A percentile compares a stretch with the other conserved stretches of the same genome.
Evolutionary conservation across 2,113 vertebrate genomes (phyloP).

Genomic region (Petrocephalus zakoni): DNA sequence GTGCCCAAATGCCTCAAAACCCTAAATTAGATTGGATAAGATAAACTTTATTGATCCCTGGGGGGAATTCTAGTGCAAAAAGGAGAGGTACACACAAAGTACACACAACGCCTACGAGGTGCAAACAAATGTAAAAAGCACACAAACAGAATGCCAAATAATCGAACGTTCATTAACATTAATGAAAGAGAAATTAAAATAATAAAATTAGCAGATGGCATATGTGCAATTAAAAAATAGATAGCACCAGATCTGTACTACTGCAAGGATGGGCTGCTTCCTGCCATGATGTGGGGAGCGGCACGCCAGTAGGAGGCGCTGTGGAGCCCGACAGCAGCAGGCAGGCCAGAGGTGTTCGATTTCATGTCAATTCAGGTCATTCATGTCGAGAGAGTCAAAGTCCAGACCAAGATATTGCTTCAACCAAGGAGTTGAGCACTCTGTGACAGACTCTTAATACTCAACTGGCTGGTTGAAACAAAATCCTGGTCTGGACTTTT

Average conservation of each 20-base stretch:
- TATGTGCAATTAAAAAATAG: too few species aligned
- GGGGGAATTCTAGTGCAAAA: neutral
- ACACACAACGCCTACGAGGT: neutral
- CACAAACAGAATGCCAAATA: neutral
- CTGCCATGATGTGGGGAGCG: neutral
- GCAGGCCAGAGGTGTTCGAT: neutral
- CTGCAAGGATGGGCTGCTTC: too few species aligned
- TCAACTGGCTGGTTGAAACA: too few species aligned
- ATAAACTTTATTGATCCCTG: neutral
- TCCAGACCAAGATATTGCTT: neutral
- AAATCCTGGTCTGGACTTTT: neutral
- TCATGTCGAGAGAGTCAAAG: neutral
- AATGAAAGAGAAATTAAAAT: neutral
- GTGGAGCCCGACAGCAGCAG: neutral
- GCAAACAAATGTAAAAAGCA: neutral
- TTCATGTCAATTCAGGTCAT: neutral
- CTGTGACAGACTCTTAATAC: too few species aligned
- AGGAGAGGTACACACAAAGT: neutral
- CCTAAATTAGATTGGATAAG: neutral
- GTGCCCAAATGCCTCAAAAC: neutral
- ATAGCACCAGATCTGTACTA: too few species aligned
- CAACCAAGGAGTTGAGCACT: too few species aligned
- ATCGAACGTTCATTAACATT: neutral
- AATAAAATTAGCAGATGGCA: neutral
- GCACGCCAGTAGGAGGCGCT: neutral